A percentile compares a stretch with the other conserved stretches of the same genome.
Conservation (phyloP, 35 echinoderm and acorn worm species). For the Ptychodera flava region DNA sequence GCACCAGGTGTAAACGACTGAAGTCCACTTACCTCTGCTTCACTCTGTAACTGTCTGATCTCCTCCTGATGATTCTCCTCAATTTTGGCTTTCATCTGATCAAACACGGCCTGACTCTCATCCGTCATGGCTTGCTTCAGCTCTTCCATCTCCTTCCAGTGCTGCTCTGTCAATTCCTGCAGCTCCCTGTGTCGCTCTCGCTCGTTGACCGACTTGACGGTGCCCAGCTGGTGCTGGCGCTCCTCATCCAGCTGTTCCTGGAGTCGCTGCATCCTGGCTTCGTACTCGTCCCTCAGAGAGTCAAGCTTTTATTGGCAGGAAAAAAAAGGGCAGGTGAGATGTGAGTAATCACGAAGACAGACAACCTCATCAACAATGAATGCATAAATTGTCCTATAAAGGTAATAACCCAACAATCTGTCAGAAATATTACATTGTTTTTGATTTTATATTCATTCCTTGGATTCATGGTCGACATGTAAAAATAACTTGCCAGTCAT, state of each 20-base stretch:
- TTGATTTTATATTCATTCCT: too few species aligned
- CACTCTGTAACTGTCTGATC: slow-evolving; percentile 19
- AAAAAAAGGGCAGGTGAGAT: too few species aligned
- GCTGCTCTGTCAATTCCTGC: slow-evolving; percentile 37
- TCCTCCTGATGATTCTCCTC: slow-evolving; percentile 45
- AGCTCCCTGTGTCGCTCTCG: slow-evolving; percentile 41
- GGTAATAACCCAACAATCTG: too few species aligned
- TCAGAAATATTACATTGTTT: too few species aligned
- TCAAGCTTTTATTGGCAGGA: too few species aligned
- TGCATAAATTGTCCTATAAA: too few species aligned
- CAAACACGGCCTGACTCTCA: slow-evolving; percentile 50
- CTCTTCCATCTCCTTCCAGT: slow-evolving; percentile 60
- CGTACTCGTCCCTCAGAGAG: slow-evolving; percentile 25
- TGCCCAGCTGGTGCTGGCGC: slow-evolving; percentile 36
- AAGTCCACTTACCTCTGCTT: slow-evolving; percentile 34
- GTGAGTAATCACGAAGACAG: too few species aligned
- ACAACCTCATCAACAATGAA: too few species aligned
- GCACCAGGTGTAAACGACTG: too few species aligned
- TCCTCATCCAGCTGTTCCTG: slow-evolving; percentile 60
- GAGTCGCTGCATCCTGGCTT: slow-evolving; percentile 34
- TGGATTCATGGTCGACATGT: too few species aligned
- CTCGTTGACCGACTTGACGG: slow-evolving; percentile 39
- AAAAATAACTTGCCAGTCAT: too few species aligned
- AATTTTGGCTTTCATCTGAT: slow-evolving; percentile 53
- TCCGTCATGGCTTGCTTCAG: slow-evolving; percentile 33